Base-by-base conservation (phyloP, 1,140 invertebrate genomes). In the Brachionus calyciflorus region DNA sequence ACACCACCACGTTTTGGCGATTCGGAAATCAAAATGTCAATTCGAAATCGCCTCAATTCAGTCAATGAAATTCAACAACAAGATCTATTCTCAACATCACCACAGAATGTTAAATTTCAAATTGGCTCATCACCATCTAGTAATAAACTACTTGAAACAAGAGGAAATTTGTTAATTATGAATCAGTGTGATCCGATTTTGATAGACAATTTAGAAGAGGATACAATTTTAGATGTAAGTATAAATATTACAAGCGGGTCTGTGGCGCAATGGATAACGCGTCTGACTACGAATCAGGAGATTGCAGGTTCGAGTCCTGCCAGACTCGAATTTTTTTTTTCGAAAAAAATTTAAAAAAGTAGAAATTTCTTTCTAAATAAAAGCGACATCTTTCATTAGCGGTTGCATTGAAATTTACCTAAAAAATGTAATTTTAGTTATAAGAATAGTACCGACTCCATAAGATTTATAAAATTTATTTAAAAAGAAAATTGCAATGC, bases 201-300 rank as follows among this genome's bases (percentile, higher is more conserved):
- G 7, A 55, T 49, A 14, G 69, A 73, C 17, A 41, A 73, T 49
- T n/a, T 73, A n/a, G 69, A 73, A 55, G 69, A 73, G 21, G 69
- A 73, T 21, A 73, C 69, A 3, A 73, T 73, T 37, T 17, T 73
- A 30, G 69, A 73, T 73, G 44, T 51, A 55, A 73, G 40, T 70
- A 7, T 37, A 19, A 37, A 17, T 33, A 33, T 19, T 6, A n/a
- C n/a, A 19, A 40, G 33, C 19, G 55, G 55, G 55, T 60, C 55
- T 60, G 55, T 60, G 55, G 55, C 55, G 55, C 55, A 60, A 60
- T 60, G 55, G 55, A 60, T 60, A 60, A 60, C 55, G 55, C 55
- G 55, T 60, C 55, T 60, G 55, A 60, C 55, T 60, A 60, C 55
- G 55, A 60, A 60, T 60, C 55, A 60, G 55, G 55, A 60, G 55